These are phyloP conservation scores for Daubentonia madagascariensis DNA, from an alignment of 2,113 vertebrate genomes.

Conservation along the genomic window DNA sequence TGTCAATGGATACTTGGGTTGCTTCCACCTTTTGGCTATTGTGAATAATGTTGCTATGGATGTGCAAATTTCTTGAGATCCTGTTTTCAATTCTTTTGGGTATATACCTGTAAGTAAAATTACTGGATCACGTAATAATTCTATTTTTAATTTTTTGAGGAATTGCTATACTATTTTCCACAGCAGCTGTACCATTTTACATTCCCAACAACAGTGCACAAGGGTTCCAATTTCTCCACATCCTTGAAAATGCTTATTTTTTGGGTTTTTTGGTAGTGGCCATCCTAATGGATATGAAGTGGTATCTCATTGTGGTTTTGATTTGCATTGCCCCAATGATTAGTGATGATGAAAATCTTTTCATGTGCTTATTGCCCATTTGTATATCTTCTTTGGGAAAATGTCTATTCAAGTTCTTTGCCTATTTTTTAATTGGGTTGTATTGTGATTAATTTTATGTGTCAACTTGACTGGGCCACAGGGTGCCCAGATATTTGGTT, in stretches of 20 bases:
- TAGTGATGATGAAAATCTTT: not conserved
- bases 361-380: not conserved
- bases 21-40: not conserved
- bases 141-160: not conserved
- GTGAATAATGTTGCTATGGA: not conserved
- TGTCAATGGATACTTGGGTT: not conserved
- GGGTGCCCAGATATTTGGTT: not conserved
- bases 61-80: not conserved
- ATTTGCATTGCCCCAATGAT: not conserved
- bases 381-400: not conserved
- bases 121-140: not conserved
- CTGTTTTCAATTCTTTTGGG: not conserved
- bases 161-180: not conserved
- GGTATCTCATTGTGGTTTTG: not conserved
- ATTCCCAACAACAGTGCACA: not conserved
- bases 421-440: not conserved
- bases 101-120: not conserved
- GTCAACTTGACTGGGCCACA: not conserved
- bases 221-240: not conserved
- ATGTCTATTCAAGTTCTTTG: not conserved
- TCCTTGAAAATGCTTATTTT: not conserved
- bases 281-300: not conserved
- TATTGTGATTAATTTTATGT: not conserved
- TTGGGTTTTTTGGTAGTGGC: not conserved
- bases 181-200: not conserved